Evolutionary conservation across 2,888 invertebrate genomes (phyloP).

Genomic region (Ophion obscuratus): DNA sequence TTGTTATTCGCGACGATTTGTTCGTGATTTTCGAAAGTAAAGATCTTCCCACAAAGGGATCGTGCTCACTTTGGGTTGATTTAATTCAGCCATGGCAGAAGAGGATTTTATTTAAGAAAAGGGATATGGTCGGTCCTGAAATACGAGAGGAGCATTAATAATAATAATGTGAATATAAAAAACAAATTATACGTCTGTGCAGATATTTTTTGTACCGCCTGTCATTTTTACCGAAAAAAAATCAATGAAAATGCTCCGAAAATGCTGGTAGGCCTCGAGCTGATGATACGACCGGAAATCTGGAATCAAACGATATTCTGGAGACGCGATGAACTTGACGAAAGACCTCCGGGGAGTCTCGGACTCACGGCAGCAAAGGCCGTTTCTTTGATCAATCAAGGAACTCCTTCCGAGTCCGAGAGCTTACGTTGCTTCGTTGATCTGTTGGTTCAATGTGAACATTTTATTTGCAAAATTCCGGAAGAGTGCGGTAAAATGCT

Average conservation of each 20-base stretch:
- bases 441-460: constrained; percentile 61
- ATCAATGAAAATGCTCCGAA: background rate
- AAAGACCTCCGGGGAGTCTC: constrained; percentile 9
- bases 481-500: constrained; percentile 72
- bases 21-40: too few relatives aligned
- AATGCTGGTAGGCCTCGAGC: constrained; percentile 57
- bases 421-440: constrained; percentile 75
- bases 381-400: constrained; percentile 69
- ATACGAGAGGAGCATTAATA: too few relatives aligned
- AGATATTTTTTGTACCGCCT: too few relatives aligned
- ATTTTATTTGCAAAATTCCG: constrained; percentile 68
- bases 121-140: too few relatives aligned
- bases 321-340: constrained; percentile 57
- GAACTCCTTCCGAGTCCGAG: constrained; percentile 74
- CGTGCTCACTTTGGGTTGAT: too few relatives aligned
- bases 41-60: too few relatives aligned
- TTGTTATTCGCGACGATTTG: too few relatives aligned
- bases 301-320: constrained; percentile 76
- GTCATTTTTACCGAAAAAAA: background rate
- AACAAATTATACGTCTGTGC: too few relatives aligned
- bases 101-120: too few relatives aligned
- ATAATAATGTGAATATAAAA: too few relatives aligned
- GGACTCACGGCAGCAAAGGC: constrained; percentile 48
- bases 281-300: constrained; percentile 71
- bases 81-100: too few relatives aligned